These are phyloP conservation scores for Martes martes DNA, from an alignment of 2,113 vertebrate genomes.

Conservation along the genomic window DNA sequence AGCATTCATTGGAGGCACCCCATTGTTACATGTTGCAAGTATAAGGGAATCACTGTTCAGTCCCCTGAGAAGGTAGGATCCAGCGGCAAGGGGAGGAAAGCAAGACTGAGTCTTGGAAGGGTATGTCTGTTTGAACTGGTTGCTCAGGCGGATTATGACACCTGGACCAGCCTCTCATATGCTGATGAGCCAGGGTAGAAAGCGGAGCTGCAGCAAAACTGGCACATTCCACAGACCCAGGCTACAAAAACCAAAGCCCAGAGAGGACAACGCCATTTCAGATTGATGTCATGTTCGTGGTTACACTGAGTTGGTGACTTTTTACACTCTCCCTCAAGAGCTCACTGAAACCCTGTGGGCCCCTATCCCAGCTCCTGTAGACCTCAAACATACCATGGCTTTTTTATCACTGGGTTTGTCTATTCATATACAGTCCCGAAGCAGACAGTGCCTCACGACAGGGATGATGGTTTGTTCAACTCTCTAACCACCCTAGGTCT, in stretches of 20 bases:
- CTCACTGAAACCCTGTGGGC: not conserved
- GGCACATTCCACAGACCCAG: not conserved
- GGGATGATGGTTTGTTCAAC: not conserved
- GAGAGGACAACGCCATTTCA: not conserved
- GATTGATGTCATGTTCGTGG: not conserved
- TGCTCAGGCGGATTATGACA: not conserved
- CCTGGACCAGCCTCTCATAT: not conserved
- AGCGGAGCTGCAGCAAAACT: not conserved
- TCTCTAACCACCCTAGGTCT: not conserved
- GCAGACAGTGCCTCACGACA: not conserved
- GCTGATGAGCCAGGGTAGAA: not conserved
- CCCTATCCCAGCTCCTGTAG: not conserved
- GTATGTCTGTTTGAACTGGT: not conserved
- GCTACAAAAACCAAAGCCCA: not conserved
- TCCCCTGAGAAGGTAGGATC: not conserved
- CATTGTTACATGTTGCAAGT: not conserved
- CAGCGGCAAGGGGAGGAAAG: not conserved
- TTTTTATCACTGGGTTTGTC: not conserved
- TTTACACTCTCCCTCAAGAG: not conserved
- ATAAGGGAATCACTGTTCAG: not conserved
- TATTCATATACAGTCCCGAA: not conserved
- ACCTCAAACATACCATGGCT: not conserved
- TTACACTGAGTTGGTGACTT: not conserved
- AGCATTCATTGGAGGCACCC: not conserved
- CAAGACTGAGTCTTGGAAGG: not conserved